These are phyloP conservation scores for Oithona nana DNA, from an alignment of 2,888 invertebrate species.

Conservation along the genomic window DNA sequence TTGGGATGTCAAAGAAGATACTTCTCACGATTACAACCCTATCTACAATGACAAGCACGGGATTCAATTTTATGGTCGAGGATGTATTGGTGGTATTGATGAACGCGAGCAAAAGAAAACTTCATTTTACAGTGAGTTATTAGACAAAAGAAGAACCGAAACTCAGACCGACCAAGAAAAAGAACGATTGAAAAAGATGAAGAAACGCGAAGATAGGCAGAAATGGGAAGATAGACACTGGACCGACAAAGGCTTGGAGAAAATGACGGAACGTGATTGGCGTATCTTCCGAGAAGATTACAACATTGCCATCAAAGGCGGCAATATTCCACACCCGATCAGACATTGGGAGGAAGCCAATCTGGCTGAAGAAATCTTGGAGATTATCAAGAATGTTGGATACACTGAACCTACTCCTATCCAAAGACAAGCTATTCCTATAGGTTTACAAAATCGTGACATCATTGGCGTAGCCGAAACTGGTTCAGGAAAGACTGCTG, in stretches of 20 bases:
- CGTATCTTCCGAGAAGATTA: constrained; percentile 98
- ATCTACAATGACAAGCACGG: constrained; percentile 10
- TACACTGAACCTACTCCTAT: constrained; percentile 98
- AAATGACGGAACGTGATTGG: constrained; percentile 99
- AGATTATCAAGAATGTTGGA: constrained; percentile 81
- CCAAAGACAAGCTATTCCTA: constrained; percentile 96
- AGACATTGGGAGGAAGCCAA: constrained; percentile 85
- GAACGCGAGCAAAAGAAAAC: constrained; percentile 87
- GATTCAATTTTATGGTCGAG: constrained; percentile 81
- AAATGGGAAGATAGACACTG: constrained; percentile 98
- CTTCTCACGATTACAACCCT: constrained; percentile 36
- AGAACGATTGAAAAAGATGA: constrained; percentile 70
- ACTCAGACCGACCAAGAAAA: constrained; percentile 93
- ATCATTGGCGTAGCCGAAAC: constrained; percentile 99
- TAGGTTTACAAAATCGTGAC: constrained; percentile 78
- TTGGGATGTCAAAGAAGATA: constrained; percentile 98
- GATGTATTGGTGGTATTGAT: constrained; percentile 93
- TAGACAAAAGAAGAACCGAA: constrained; percentile 85
- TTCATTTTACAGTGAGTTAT: constrained; percentile 84
- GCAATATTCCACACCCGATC: constrained; percentile 87
- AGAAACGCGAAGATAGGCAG: constrained; percentile 89
- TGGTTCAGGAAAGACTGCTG: constrained; percentile 94
- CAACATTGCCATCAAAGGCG: constrained; percentile 90
- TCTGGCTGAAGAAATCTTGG: constrained; percentile 70
- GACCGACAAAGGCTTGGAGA: constrained; percentile 77